A percentile compares a stretch with the other conserved stretches of the same genome.
These are phyloP conservation scores for Phalera bucephala DNA, from an alignment of 2,888 invertebrate genomes.

Conservation along the genomic window DNA sequence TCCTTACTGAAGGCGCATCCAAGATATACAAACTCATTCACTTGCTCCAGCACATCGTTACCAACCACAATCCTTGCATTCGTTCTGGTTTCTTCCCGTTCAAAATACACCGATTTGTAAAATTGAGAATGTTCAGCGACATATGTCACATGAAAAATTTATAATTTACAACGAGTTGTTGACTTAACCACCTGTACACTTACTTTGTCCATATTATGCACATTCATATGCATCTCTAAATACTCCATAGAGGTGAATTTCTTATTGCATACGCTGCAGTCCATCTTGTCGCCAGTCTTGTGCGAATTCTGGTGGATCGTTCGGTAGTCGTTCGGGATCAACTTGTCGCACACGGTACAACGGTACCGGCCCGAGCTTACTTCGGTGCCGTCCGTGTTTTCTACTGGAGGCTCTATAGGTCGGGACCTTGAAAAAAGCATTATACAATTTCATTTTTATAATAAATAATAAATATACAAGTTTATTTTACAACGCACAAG, in stretches of 20 bases:
- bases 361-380: slow-evolving; percentile 56
- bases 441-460: too few relatives aligned
- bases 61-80: too few relatives aligned
- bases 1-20: too few relatives aligned
- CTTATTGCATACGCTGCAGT: slow-evolving; percentile 88
- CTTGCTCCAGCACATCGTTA: too few relatives aligned
- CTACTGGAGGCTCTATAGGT: slow-evolving; percentile 73
- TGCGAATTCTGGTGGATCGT: slow-evolving; percentile 88
- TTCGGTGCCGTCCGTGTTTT: slow-evolving; percentile 47
- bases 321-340: slow-evolving; percentile 69
- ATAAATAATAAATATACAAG: too few relatives aligned
- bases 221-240: slow-evolving; percentile 88
- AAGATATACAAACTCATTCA: too few relatives aligned
- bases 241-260: slow-evolving; percentile 86
- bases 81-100: too few relatives aligned
- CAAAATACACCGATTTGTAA: too few relatives aligned
- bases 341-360: slow-evolving; percentile 79
- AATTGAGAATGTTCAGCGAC: too few relatives aligned
- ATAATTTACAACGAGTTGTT: too few relatives aligned
- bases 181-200: slow-evolving; percentile 12
- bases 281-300: slow-evolving; percentile 81
- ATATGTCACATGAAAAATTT: too few relatives aligned
- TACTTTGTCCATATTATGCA: slow-evolving; percentile 84
- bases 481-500: too few relatives aligned
- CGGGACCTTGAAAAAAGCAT: slow-evolving; percentile 45